A percentile compares a stretch with the other conserved stretches of the same genome.
These are phyloP conservation scores for Drosophila novamexicana DNA, from an alignment of 1,140 invertebrate species.

Conservation along the genomic window DNA sequence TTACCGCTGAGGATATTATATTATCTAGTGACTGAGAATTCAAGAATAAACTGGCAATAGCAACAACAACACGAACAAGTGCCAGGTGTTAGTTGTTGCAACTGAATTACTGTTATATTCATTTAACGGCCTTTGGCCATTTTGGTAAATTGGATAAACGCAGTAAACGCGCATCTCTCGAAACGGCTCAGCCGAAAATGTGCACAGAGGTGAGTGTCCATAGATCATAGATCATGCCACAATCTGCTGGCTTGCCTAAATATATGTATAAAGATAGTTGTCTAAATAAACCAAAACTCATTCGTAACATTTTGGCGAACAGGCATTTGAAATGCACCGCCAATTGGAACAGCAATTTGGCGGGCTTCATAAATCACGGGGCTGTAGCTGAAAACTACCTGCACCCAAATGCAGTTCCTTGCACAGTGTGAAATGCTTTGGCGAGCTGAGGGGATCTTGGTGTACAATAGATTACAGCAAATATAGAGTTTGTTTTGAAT, in stretches of 20 bases:
- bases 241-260: background rate
- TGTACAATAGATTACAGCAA: conserved; percentile 18
- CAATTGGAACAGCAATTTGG: conserved; percentile 44
- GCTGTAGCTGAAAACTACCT: conserved; percentile 11
- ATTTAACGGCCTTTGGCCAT: conserved; percentile 25
- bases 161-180: conserved; percentile 51
- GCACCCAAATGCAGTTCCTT: background rate
- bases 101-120: conserved; percentile 15
- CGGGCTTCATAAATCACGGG: conserved; percentile 16
- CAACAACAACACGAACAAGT: conserved; percentile 25
- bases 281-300: background rate
- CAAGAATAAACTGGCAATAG: conserved; percentile 5
- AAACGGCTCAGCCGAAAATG: conserved; percentile 77
- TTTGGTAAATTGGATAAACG: conserved; percentile 61
- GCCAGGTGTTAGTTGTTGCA: conserved; percentile 17
- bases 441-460: background rate
- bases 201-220: conserved; percentile 72
- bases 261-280: background rate
- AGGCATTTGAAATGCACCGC: background rate
- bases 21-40: conserved; percentile 40
- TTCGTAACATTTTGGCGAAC: conserved; percentile 10
- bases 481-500: background rate
- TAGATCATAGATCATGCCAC: conserved; percentile 10
- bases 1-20: conserved; percentile 36
- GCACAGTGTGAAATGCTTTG: background rate